A percentile compares a stretch with the other conserved stretches of the same genome.
Evolutionary conservation across 1,140 invertebrate genomes (phyloP).

Genomic region (Hycleus phaleratus): DNA sequence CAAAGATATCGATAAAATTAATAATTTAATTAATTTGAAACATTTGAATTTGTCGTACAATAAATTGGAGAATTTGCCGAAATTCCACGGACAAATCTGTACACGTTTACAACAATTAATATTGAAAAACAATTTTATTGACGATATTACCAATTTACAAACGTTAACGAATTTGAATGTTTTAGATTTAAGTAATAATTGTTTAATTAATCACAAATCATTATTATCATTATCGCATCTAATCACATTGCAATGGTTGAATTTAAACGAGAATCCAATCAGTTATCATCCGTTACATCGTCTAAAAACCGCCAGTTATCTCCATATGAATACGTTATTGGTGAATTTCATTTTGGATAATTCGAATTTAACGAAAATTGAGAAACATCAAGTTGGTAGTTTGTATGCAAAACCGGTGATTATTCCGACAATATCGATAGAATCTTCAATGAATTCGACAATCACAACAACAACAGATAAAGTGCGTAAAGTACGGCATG

Average conservation of each 20-base stretch:
- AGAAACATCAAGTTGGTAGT: slow-evolving; percentile 44
- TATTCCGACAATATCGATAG: slow-evolving; percentile 3
- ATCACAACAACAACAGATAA: slow-evolving; percentile 13
- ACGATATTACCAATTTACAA: slow-evolving; percentile 39
- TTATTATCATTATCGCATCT: slow-evolving; percentile 50
- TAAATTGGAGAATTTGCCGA: slow-evolving; percentile 49
- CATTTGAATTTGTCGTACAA: slow-evolving; percentile 56
- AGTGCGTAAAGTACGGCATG: slow-evolving; percentile 31
- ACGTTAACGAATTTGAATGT: slow-evolving; percentile 46
- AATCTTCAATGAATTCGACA: slow-evolving; percentile 5
- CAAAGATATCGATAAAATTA: slow-evolving; percentile 39
- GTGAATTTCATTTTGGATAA: slow-evolving; percentile 53
- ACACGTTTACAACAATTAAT: slow-evolving; percentile 33
- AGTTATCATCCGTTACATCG: slow-evolving; percentile 53
- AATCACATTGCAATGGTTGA: slow-evolving; percentile 46
- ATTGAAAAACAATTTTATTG: slow-evolving; percentile 40
- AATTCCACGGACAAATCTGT: slow-evolving; percentile 44
- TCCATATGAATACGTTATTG: slow-evolving; percentile 48
- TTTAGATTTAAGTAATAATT: slow-evolving; percentile 56
- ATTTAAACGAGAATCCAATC: slow-evolving; percentile 54
- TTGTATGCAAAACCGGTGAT: slow-evolving; percentile 24
- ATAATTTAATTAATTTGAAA: slow-evolving; percentile 51
- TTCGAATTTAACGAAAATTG: slow-evolving; percentile 44
- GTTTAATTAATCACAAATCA: slow-evolving; percentile 50
- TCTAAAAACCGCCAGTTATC: slow-evolving; percentile 45